phyloP scores from a whole-genome alignment of 2,888 invertebrate genomes.

The Dynastes tityus region DNA sequence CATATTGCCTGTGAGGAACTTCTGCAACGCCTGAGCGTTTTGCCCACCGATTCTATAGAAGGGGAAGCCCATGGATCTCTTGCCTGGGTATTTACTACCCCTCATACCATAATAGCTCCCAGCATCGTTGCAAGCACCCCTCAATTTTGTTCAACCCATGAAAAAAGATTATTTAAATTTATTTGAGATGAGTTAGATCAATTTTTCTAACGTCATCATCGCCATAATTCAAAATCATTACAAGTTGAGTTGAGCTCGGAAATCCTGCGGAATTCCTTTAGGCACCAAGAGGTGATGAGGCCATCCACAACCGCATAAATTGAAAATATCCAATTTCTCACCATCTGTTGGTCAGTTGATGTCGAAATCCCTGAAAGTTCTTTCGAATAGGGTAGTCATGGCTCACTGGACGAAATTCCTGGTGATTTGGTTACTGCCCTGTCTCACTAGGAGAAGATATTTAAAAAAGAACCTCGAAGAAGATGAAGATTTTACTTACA shows the following conservation, averaged over 20 bases:
- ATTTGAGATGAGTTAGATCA: background rate
- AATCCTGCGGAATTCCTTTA: conserved; percentile 71
- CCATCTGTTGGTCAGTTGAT: conserved; percentile 31
- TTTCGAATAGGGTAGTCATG: conserved; percentile 86
- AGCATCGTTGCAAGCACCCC: conserved; percentile 80
- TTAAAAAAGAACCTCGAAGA: background rate
- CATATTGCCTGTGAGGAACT: conserved; percentile 87
- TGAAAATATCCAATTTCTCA: too few relatives aligned
- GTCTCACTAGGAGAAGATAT: conserved; percentile 71
- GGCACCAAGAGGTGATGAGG: too few relatives aligned
- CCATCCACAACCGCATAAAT: too few relatives aligned
- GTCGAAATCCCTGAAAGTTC: conserved; percentile 82
- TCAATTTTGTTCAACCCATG: conserved; percentile 73
- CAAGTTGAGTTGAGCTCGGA: conserved; percentile 72
- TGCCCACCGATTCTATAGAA: conserved; percentile 79
- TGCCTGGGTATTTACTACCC: conserved; percentile 86
- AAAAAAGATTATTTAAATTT: conserved; percentile 3
- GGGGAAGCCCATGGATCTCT: conserved; percentile 89
- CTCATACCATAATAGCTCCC: conserved; percentile 86
- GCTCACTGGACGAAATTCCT: conserved; percentile 80
- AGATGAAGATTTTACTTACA: conserved; percentile 71
- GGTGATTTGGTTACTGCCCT: conserved; percentile 78
- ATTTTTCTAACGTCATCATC: conserved; percentile 66
- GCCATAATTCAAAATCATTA: too few relatives aligned
- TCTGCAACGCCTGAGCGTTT: conserved; percentile 74